Evolutionary conservation across 2,888 invertebrate genomes (phyloP), one percentile per base, ranked within the genome.

Genomic region (Eristalis arbustorum): DNA sequence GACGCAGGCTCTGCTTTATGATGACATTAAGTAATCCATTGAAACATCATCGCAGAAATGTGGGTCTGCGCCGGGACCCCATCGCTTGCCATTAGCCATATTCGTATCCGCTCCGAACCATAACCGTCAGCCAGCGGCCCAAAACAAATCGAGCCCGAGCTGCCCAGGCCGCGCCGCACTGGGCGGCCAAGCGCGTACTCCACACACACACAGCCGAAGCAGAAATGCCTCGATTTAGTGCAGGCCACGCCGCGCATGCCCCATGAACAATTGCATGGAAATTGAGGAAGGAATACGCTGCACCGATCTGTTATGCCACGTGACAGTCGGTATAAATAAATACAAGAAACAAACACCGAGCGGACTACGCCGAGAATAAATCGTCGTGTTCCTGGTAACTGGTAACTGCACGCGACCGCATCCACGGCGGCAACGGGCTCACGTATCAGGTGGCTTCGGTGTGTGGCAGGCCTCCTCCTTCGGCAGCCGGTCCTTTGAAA

Each of bases 11-110:
- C 67, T 81, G 67, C 84, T 84, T 82, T 81, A 85, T 85, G 85
- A 81, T 81, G 85, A 85, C 81, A 77, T 81, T 77, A 85, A 85
- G 69, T 85, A 77, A 85, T 85, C 81, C 82, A 82, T 85, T 85
- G 82, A 74, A 74, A 71, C 69, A 85, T 82, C 85, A 82, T 85
- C 84, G 59, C 68, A 82, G 73, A 82, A 77, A 77, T 73, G 76
- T 77, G 76, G 40, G 59, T 69, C 42, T 68, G 42, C 18, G 49
- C 67, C 63, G 37, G 62, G 14, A 62, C 28, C 66, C 18, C 57
- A 25, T 18, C 63, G 68, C n/a, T n/a, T 49, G 31, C 81, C 69
- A 85, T 85, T 85, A 85, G 77, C 85, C 81, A 82, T 85, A 82
- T 82, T 73, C 64, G 85, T 81, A 66, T 77, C 11, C 42, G n/a